Evolutionary conservation across 2,113 vertebrate genomes (phyloP), one percentile per base, ranked within the genome.

Genomic region (Rhizomys pruinosus): DNA sequence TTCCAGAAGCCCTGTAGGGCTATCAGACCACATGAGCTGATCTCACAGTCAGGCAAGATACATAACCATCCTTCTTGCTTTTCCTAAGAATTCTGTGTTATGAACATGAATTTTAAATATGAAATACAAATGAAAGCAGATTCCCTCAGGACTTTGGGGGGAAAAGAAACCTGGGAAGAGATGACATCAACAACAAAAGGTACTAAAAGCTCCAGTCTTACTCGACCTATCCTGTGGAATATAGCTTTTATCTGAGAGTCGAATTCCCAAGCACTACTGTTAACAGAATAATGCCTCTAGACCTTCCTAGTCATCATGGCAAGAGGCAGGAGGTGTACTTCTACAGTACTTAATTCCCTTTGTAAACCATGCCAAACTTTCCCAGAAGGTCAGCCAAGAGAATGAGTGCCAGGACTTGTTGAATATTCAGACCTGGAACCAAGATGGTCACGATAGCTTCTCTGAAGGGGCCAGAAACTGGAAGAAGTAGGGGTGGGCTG

Each of bases 361-460:
- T 88, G 11, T 74, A 73, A 29, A 52, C 17, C 27, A 88, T 13
- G 29, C 37, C 37, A 71, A 52, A 73, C 34, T 69, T 42, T 68
- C 34, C 44, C 19, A 59, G 19, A 82, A 89, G 19, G 32, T 95
- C 44, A 94, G 37, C 82, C 44, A 94, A 71, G 81, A 93, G 44
- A 79, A 59, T 32, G 11, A 16, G n/a, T 71, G 11, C 73, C 66
- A 89, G n/a, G 5, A 16, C 3, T 16, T 88, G 27, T 63, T 47
- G 22, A 84, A 25, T 92, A 92, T 69, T 91, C 68, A 79, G 88
- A 81, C 34, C 16, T 47, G n/a, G 84, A 94, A 87, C 42, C 42
- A 61, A 86, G 34, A 84, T 72, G 39, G 25, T 57, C 74, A 79
- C 64, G 20, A 69, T 57, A 84, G n/a, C 89, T 94, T 93, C 88